phyloP scores from a whole-genome alignment of 2,113 vertebrate genomes.

The Hylia prasina region DNA sequence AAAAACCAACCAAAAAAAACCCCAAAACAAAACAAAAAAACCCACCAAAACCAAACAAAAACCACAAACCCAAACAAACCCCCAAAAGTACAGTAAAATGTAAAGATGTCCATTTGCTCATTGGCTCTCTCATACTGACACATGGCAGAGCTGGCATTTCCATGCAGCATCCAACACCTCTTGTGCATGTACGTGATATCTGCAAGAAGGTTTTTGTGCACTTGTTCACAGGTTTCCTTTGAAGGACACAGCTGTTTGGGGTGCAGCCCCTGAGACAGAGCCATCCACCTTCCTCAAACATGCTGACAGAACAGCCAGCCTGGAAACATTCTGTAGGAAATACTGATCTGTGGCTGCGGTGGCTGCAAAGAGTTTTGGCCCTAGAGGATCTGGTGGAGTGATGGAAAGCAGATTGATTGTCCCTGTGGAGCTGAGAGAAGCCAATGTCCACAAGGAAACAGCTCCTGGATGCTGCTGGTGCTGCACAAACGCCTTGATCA shows the following conservation, averaged over 20 bases:
- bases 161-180: background rate
- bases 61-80: background rate
- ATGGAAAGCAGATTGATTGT: conserved; percentile 13
- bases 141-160: background rate
- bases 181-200: fast-evolving
- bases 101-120: background rate
- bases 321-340: background rate
- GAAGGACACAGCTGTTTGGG: background rate
- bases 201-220: background rate
- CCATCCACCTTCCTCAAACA: background rate
- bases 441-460: conserved; percentile 23
- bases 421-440: conserved; percentile 21
- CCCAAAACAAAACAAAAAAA: background rate
- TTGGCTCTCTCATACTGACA: background rate
- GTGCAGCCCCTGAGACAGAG: background rate
- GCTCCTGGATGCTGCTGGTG: conserved; percentile 33
- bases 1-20: background rate
- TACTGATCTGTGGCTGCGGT: background rate
- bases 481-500: background rate
- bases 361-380: background rate
- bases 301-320: background rate
- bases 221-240: background rate
- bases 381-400: background rate
- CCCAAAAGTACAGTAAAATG: background rate
- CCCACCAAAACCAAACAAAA: too few relatives aligned